Base-by-base conservation (phyloP, 2,888 invertebrate species). In the Watsonalla binaria region DNA sequence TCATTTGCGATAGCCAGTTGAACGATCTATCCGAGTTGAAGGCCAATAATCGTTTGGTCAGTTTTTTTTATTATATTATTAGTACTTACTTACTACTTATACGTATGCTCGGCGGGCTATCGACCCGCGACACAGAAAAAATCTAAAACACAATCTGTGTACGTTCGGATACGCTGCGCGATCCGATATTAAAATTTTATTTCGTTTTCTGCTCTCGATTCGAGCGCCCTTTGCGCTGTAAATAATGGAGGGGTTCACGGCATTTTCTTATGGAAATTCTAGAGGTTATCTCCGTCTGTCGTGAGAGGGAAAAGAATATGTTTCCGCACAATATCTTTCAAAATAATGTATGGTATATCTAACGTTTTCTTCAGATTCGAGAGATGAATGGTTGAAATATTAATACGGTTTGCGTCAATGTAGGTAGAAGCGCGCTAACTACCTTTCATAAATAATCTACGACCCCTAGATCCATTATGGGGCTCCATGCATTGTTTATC, bases 1-100 rank as follows among this genome's bases (percentile, higher is more conserved):
- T 73, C 73, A 69, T 72, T 70, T 65, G 67, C 66, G 72, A 72
- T 76, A 75, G 73, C 53, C 78, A 84, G 88, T 85, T 90, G 86
- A 90, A 87, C 72, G 88, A 74, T 84, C 86, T 78, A 70, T 64
- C 76, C 72, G 75, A 74, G 79, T 82, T 84, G 86, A 89, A 90
- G 86, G 90, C 86, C 88, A 84, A 63, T 67, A 67, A 75, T 78
- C 74, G 82, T 78, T 83, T 82, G 82, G 82, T 78, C 75, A 80
- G 80, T 83, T 86, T 87, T 83, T 84, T 82, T 68, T 61, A 68
- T 66, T 65, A 72, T 74, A 77, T 74, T 78, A 73, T 76, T 72
- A 78, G 71, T 70, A 70, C 71, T 68, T 72, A 71, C 70, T 75
- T 79, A 76, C 76, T 72, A 70, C 70, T 75, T 79, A 76, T 77